Conservation (phyloP, 2,113 vertebrate genomes). For the Nycticebus coucang region DNA sequence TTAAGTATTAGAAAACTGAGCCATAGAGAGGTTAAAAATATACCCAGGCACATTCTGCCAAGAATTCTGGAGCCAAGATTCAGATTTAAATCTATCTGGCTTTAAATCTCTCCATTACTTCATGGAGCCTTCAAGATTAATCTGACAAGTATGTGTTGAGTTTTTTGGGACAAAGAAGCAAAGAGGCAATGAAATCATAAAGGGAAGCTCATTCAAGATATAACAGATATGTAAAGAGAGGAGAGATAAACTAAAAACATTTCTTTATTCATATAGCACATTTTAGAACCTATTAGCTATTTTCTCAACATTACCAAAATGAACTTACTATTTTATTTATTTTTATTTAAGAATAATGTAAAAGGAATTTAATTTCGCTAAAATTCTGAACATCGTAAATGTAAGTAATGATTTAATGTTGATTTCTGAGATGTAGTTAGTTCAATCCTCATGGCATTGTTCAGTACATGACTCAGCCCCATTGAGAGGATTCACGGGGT, state of each 20-base stretch:
- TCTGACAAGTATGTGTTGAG: conserved; percentile 5
- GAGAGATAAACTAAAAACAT: background rate
- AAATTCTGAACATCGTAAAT: background rate
- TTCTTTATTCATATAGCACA: background rate
- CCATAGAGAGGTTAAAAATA: conserved; percentile 16
- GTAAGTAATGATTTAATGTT: background rate
- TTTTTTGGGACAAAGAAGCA: background rate
- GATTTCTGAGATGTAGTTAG: background rate
- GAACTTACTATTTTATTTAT: background rate
- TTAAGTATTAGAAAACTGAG: conserved; percentile 46
- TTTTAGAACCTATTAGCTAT: background rate
- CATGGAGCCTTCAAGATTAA: background rate
- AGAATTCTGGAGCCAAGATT: background rate
- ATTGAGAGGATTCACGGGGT: background rate
- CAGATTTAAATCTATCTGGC: conserved; percentile 44
- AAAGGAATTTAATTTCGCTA: background rate
- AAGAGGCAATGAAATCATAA: conserved; percentile 9
- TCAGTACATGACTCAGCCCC: background rate
- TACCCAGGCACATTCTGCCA: background rate
- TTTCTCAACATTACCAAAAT: background rate
- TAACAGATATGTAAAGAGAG: background rate
- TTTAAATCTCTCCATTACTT: conserved; percentile 22
- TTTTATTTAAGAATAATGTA: background rate
- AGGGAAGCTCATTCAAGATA: background rate
- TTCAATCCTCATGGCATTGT: background rate